phyloP scores from a whole-genome alignment of 2,888 invertebrate genomes.

The Lepidochrysops patricia region DNA sequence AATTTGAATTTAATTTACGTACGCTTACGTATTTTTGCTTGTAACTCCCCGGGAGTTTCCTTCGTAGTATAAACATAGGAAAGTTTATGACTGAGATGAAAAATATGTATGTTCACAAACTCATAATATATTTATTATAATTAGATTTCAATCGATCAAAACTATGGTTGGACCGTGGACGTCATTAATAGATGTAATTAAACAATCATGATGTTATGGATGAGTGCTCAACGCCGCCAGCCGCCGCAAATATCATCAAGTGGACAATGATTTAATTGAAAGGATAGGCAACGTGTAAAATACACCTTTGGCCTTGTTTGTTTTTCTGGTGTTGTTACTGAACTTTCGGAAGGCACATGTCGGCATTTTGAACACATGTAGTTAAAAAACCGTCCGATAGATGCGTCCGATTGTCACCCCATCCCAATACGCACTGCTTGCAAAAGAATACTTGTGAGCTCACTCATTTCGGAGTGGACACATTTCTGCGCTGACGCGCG shows the following conservation, averaged over 20 bases:
- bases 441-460: too few relatives aligned
- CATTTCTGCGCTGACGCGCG: too few relatives aligned
- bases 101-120: background rate
- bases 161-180: background rate
- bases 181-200: background rate
- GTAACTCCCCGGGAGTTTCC: background rate
- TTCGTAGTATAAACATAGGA: background rate
- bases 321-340: too few relatives aligned
- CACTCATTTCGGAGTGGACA: too few relatives aligned
- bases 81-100: background rate
- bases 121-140: background rate
- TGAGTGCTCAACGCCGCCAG: background rate
- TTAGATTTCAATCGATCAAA: background rate
- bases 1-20: background rate
- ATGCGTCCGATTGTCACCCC: too few relatives aligned
- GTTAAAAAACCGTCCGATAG: too few relatives aligned
- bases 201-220: background rate
- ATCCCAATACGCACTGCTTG: too few relatives aligned
- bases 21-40: background rate
- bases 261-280: background rate
- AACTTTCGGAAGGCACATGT: too few relatives aligned
- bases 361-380: too few relatives aligned
- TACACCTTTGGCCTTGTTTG: background rate
- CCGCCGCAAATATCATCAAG: background rate
- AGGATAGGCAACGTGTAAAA: too few relatives aligned